Evolutionary conservation across 92 coral and sea anemone species (phyloP).

Genomic region (Virgularia gustaviana): DNA sequence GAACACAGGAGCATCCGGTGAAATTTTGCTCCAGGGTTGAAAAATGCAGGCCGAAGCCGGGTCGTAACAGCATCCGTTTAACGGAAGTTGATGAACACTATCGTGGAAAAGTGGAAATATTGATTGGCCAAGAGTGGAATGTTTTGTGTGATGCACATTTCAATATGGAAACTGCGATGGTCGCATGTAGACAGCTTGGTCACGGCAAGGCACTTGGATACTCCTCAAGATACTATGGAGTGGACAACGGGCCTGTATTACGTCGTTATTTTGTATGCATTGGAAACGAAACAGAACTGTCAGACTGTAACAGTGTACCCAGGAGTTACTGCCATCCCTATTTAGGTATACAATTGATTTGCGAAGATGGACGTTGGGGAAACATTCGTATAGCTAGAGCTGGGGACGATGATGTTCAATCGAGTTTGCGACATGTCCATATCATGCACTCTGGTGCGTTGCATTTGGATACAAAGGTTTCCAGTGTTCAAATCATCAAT

Average conservation of each 20-base stretch:
- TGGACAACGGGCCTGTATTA: background rate
- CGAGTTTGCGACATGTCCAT: background rate
- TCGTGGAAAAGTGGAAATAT: background rate
- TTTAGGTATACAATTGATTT: background rate
- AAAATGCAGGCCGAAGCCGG: background rate
- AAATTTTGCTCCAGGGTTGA: constrained; percentile 25
- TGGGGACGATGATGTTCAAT: background rate
- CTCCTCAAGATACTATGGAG: background rate
- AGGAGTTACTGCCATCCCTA: background rate
- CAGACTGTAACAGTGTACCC: background rate
- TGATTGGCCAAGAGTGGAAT: background rate
- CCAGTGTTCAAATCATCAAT: background rate
- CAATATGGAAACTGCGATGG: background rate
- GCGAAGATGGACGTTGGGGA: background rate
- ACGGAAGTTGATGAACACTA: background rate
- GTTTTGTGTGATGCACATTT: background rate
- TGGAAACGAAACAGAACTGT: constrained; percentile 9
- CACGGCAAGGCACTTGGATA: background rate
- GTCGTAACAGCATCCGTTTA: background rate
- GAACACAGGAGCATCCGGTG: constrained; percentile 46
- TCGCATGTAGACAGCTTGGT: constrained; percentile 17
- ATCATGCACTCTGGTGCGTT: background rate
- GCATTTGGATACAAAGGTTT: background rate
- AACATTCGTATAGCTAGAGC: background rate
- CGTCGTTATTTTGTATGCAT: background rate